phyloP scores from a whole-genome alignment of 2,888 invertebrate species.

The Gibbula magus region DNA sequence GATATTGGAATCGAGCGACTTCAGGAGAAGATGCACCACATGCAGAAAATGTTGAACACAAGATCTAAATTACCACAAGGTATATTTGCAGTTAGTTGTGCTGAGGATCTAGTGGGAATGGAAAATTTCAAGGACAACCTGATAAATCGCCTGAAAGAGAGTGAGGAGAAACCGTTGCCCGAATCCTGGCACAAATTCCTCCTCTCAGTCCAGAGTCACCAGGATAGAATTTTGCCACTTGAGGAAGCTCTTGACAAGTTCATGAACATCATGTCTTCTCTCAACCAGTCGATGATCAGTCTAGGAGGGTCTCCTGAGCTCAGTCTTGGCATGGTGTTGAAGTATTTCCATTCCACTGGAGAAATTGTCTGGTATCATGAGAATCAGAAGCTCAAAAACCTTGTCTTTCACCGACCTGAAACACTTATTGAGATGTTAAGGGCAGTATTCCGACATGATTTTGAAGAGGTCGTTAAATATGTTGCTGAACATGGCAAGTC shows the following conservation, averaged over 20 bases:
- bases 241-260: constrained; percentile 55
- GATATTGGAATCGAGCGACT: constrained; percentile 62
- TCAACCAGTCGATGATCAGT: constrained; percentile 61
- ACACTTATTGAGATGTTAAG: constrained; percentile 68
- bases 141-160: constrained; percentile 43
- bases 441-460: constrained; percentile 68
- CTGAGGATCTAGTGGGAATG: constrained; percentile 54
- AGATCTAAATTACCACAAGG: constrained; percentile 56
- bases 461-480: constrained; percentile 58
- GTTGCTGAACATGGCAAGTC: constrained; percentile 49
- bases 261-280: constrained; percentile 45
- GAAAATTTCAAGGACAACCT: constrained; percentile 47
- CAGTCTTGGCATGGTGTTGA: constrained; percentile 61
- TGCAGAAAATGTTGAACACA: constrained; percentile 59
- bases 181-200: constrained; percentile 65
- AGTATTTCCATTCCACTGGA: constrained; percentile 61
- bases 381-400: constrained; percentile 55
- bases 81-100: constrained; percentile 66
- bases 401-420: constrained; percentile 68
- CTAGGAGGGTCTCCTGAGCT: constrained; percentile 60
- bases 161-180: constrained; percentile 56
- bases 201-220: constrained; percentile 52
- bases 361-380: constrained; percentile 70
- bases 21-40: constrained; percentile 56
- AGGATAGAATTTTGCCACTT: constrained; percentile 58